Base-by-base conservation (phyloP, 2,888 invertebrate genomes). In the Tineola bisselliella region DNA sequence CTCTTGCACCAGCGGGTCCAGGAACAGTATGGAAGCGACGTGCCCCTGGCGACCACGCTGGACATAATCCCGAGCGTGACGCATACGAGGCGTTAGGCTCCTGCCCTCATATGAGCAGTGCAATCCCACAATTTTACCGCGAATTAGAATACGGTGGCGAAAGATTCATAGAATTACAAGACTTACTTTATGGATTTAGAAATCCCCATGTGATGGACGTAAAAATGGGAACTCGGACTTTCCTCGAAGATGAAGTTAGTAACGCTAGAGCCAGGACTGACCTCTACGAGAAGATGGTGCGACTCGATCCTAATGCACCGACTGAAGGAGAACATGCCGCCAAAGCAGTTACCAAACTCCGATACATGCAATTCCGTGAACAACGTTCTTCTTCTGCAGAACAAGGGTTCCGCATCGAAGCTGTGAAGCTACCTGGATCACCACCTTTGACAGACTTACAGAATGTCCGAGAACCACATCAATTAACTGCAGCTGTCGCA, bases 171-270 rank as follows among this genome's bases (percentile, higher is more conserved):
- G 98, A 98, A 81, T 91, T 99, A 64, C 97, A 98, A 84, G 97
- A 99, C 79, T 88, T 99, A 17, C 86, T 98, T 19, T 93, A 95
- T 69, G 94, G 95, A 62, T 98, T 98, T 81, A 81, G 88, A 71
- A 94, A 98, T 81, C 97, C 97, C 0, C 93, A 94, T 72, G 96
- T 99, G 0, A 98, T 99, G 92, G 99, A 99, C 79, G 93, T 99
- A 63, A 99, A 99, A 88, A 94, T 99, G 91, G 99, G 99, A 52
- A 94, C 94, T 1, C 90, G 98, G 70, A 99, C 98, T 17, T 99
- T 98, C 80, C 89, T 98, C 44, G 98, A 99, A 80, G 93, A 93
- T 1, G 99, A 99, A 88, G 98, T 98, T 44, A 91, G 91, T 72
- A 98, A 98, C 74, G 92, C 91, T 19, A 91, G 91, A 54, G 92